Evolutionary conservation across 1,140 invertebrate species (phyloP), one percentile per base, ranked within the genome.

Genomic region (Campoletis sonorensis): DNA sequence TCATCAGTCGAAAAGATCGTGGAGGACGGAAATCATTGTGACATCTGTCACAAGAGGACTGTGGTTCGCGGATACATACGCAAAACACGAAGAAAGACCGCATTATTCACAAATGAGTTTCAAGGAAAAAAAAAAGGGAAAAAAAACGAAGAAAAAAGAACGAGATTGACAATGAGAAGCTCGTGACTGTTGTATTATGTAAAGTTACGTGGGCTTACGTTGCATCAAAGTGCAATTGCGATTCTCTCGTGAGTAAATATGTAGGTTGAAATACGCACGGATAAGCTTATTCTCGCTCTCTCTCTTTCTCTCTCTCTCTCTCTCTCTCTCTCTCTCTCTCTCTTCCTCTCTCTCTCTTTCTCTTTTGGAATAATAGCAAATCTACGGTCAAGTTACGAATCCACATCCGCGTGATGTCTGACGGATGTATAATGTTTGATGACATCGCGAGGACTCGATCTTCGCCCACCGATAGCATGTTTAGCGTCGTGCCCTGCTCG

Each of bases 151-250:
- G 23, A 64, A 21, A 23, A 21, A 21, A 64, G n/a, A 64, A 27
- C 23, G n/a, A 23, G 61, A 64, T 64, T 64, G 61, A 64, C 61
- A 64, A 64, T 64, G n/a, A 64, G 61, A 27, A 64, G n/a, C 61
- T 64, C 61, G 61, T 26, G 61, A 64, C 61, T 26, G 21, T 64
- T 26, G 61, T 13, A 27, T 64, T 64, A 64, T 64, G 61, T 64
- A 64, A 64, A 64, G 61, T 64, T 64, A 64, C 61, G 61, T 64
- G 61, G 61, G 61, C 61, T n/a, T 64, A 64, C 21, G 23, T 64
- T 64, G 61, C 61, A 64, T 64, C 61, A 64, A 64, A 64, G 61
- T 64, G n/a, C 61, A 64, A 64, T 64, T 64, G 61, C 61, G 23
- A 64, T 64, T 26, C 54, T 58, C 54, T n/a, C 13, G 21, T 58